Conservation (phyloP, 2,113 vertebrate species). For the Dipodomys ordii region DNA sequence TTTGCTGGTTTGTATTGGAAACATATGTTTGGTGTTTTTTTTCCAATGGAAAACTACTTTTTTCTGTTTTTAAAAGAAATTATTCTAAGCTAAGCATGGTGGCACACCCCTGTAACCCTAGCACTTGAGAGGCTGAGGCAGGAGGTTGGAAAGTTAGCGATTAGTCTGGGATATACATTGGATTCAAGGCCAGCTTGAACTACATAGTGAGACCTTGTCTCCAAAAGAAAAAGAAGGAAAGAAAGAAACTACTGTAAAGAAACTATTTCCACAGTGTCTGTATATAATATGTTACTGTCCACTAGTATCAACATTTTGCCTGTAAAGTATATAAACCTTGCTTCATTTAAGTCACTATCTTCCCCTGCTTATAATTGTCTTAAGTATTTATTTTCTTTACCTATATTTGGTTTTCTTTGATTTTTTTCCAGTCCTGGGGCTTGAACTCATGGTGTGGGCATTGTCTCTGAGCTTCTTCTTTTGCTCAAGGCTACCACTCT, state of each 20-base stretch:
- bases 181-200: neutral
- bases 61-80: slow-evolving; percentile 48
- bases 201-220: neutral
- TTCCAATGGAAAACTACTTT: slow-evolving; percentile 33
- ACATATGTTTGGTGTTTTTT: slow-evolving; percentile 20
- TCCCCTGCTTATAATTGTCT: slow-evolving; percentile 32
- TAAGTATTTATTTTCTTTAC: slow-evolving; percentile 30
- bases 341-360: neutral
- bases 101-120: neutral
- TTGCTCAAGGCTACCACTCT: too few species aligned
- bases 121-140: neutral
- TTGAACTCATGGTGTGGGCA: too few species aligned
- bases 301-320: slow-evolving; percentile 44
- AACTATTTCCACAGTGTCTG: neutral
- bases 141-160: neutral
- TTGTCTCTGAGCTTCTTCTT: too few species aligned
- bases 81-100: neutral
- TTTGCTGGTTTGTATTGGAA: slow-evolving; percentile 27
- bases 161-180: neutral
- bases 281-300: slow-evolving; percentile 30
- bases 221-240: neutral
- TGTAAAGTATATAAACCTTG: slow-evolving; percentile 31
- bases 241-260: slow-evolving; percentile 10
- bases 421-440: too few species aligned
- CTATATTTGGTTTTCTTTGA: neutral